These are phyloP conservation scores for Parasteatoda lunata DNA, from an alignment of 2,888 invertebrate species.

Conservation along the genomic window DNA sequence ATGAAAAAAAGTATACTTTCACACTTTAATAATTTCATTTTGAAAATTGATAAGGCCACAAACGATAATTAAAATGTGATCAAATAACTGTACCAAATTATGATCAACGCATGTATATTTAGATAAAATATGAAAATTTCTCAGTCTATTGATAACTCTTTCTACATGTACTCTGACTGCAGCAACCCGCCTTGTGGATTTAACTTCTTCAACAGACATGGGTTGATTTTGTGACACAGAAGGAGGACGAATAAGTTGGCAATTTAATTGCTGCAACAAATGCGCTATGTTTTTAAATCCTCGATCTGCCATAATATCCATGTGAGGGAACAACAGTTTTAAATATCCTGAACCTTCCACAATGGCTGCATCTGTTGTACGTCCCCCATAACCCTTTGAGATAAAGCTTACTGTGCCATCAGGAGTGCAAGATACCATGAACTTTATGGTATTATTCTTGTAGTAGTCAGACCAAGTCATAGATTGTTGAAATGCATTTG, in stretches of 20 bases:
- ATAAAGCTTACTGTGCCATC: neutral
- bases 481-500: too few species aligned
- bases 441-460: neutral
- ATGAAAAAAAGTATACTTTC: too few species aligned
- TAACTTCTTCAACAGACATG: neutral
- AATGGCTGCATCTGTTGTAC: neutral
- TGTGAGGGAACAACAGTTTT: neutral
- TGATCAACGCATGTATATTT: too few species aligned
- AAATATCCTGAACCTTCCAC: neutral
- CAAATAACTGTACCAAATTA: too few species aligned
- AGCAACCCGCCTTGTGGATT: neutral
- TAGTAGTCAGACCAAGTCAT: constrained; percentile 2
- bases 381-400: neutral
- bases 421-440: constrained; percentile 6
- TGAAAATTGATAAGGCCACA: too few species aligned
- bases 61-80: too few species aligned
- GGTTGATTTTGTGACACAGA: neutral
- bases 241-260: constrained; percentile 1
- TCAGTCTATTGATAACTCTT: too few species aligned
- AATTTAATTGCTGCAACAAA: neutral
- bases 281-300: neutral
- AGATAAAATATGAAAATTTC: too few species aligned
- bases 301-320: constrained; percentile 9
- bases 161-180: neutral
- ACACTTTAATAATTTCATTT: too few species aligned